A percentile compares a stretch with the other conserved stretches of the same genome.
Conservation (phyloP, 2,888 invertebrate species). For the Rotaria socialis region DNA sequence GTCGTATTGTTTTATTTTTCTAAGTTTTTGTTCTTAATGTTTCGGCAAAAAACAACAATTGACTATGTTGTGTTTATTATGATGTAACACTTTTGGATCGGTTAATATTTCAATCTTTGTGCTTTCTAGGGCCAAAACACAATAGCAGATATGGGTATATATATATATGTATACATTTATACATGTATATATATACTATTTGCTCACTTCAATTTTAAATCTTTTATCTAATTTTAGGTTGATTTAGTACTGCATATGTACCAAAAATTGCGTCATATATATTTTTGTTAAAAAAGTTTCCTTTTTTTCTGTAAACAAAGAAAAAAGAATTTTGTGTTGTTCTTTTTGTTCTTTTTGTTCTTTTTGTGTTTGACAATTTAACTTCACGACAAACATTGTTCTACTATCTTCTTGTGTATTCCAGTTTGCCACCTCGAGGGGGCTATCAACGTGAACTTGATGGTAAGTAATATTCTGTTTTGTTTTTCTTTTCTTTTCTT, state of each 20-base stretch:
- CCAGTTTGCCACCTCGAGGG: conserved; percentile 38
- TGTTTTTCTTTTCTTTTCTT: background rate
- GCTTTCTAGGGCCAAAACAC: background rate
- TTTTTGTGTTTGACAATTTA: background rate
- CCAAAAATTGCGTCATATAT: background rate
- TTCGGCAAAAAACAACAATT: background rate
- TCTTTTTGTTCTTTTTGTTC: background rate
- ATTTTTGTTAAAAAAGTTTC: background rate
- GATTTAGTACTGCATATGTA: background rate
- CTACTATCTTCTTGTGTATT: conserved; percentile 33
- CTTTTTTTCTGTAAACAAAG: background rate
- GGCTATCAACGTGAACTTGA: conserved; percentile 37
- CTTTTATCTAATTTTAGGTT: conserved; percentile 7
- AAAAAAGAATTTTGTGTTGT: background rate
- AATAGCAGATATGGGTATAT: background rate
- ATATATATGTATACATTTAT: background rate
- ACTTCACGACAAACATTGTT: conserved; percentile 2
- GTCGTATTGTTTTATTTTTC: background rate
- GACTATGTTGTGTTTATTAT: background rate
- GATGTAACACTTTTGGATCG: background rate
- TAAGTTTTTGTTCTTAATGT: conserved; percentile 4
- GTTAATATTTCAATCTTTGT: background rate
- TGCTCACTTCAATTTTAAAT: background rate
- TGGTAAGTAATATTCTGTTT: conserved; percentile 20
- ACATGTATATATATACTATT: background rate